These are phyloP conservation scores for Cantharis rustica DNA, from an alignment of 2,888 invertebrate genomes.

Conservation along the genomic window DNA sequence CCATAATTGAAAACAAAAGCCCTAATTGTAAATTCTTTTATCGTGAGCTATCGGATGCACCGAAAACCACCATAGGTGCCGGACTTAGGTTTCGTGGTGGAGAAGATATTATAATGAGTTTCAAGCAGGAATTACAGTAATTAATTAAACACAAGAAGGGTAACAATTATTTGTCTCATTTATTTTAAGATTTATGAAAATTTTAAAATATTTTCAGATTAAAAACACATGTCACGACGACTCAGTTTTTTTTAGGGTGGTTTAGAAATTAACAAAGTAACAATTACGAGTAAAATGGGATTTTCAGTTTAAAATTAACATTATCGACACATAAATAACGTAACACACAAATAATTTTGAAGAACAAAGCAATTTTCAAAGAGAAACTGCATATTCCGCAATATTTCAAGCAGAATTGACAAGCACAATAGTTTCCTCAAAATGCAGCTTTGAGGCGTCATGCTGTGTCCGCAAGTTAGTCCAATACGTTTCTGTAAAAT, in stretches of 20 bases:
- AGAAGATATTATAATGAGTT: background rate
- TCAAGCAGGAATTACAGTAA: background rate
- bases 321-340: slow-evolving; percentile 21
- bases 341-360: slow-evolving; percentile 29
- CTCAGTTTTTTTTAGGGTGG: background rate
- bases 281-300: background rate
- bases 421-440: slow-evolving; percentile 52
- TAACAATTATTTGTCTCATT: background rate
- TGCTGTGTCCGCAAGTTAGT: slow-evolving; percentile 43
- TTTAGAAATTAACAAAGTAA: background rate
- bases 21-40: background rate
- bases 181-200: background rate
- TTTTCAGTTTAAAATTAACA: background rate
- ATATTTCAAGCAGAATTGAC: slow-evolving; percentile 53
- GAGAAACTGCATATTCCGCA: slow-evolving; percentile 51
- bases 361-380: slow-evolving; percentile 33
- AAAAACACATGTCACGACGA: background rate
- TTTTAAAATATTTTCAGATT: background rate
- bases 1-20: background rate
- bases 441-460: slow-evolving; percentile 52
- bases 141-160: background rate
- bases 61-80: background rate
- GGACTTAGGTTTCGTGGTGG: too few relatives aligned
- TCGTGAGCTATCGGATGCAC: background rate
- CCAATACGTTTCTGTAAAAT: slow-evolving; percentile 27